phyloP scores from a whole-genome alignment of 2,113 vertebrate genomes.

The Noctilio leporinus region DNA sequence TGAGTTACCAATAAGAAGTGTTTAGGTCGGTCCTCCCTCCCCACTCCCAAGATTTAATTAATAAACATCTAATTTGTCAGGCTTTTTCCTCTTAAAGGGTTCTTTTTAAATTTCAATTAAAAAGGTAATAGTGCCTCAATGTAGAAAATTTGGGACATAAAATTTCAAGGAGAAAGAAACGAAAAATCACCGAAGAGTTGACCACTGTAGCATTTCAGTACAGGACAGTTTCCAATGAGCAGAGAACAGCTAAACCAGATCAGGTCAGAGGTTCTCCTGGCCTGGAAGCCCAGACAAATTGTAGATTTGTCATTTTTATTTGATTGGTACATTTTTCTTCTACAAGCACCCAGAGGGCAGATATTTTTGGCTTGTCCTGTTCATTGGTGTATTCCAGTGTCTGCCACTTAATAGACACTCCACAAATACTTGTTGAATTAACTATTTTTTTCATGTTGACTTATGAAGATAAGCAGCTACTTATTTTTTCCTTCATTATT shows the following conservation, averaged over 20 bases:
- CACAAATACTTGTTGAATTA: background rate
- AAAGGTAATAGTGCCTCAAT: background rate
- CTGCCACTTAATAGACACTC: background rate
- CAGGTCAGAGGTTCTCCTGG: background rate
- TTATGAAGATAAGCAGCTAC: background rate
- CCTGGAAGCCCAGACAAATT: background rate
- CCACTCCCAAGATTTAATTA: background rate
- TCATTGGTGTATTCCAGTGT: background rate
- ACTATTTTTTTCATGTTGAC: background rate
- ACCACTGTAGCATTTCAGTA: background rate
- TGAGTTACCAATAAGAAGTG: background rate
- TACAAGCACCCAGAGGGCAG: background rate
- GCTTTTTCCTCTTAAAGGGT: background rate
- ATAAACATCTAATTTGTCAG: background rate
- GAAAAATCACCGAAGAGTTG: background rate
- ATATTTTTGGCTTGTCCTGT: background rate
- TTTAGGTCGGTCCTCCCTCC: background rate
- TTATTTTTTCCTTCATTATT: background rate
- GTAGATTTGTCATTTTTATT: background rate
- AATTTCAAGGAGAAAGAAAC: background rate
- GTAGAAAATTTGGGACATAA: background rate
- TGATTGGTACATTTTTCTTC: background rate
- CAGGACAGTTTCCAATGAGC: background rate
- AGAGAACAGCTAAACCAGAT: background rate
- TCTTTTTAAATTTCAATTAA: background rate